Base-by-base conservation (phyloP, 2,888 invertebrate genomes). In the Ametastegia equiseti region DNA sequence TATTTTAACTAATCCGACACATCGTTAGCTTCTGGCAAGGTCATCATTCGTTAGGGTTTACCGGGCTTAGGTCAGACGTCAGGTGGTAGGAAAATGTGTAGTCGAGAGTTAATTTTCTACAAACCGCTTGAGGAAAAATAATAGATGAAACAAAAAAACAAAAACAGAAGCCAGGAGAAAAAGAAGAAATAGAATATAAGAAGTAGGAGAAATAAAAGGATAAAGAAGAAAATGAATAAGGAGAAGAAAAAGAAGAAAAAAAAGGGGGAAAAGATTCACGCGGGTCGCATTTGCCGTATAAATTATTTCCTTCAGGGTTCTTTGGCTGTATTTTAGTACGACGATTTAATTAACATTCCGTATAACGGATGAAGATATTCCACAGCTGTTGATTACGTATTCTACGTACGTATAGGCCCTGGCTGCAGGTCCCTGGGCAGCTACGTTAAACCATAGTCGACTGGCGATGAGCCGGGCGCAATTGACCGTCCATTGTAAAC, bases 281-380 rank as follows among this genome's bases (percentile, higher is more conserved):
- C 33, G 33, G 30, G 36, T 19, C 45, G 75, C 75, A 75, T 54
- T 75, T 69, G 54, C 9, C 47, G 47, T 47, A 73, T 73, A 75
- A 75, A 75, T 75, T 75, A 75, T 75, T 54, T 75, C 75, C 45
- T 36, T n/a, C 50, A 11, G n/a, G 54, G 19, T 75, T 47, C 27
- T 71, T 71, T 15, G 19, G 54, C 54, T 54, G 75, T 54, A 54
- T 54, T 54, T 39, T 50, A 54, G 42, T 75, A 36, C 75, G 54
- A 75, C 75, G 75, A 75, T 75, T 75, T 75, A 75, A 75, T 75
- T 75, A 75, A 75, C 75, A 75, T 75, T 75, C 75, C 75, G 75
- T 33, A 75, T 54, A 36, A 75, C 75, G 75, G 54, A 54, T 75
- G 50, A 75, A 75, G 75, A 75, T 75, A 75, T 75, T 75, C 75